A percentile compares a stretch with the other conserved stretches of the same genome.
Evolutionary conservation across 2,797 vertebrate genomes (phyloP).

Genomic region (Pempheris klunzingeri): DNA sequence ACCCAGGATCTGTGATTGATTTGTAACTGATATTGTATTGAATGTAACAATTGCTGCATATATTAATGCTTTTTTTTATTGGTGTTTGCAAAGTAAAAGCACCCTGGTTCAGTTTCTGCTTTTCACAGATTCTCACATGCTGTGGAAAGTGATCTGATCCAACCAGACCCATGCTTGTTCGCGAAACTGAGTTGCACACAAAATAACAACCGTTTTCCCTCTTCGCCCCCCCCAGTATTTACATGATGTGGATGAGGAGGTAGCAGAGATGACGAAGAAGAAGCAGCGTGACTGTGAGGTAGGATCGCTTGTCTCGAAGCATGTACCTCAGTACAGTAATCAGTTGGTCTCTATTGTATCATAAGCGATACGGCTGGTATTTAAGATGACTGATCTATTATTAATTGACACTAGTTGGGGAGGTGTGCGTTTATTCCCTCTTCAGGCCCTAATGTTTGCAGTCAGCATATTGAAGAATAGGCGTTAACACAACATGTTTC

Average conservation of each 20-base stretch:
- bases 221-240: slow-evolving; percentile 88
- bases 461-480: not conserved
- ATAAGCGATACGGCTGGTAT: not conserved
- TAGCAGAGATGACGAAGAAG: slow-evolving; percentile 86
- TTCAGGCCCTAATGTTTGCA: not conserved
- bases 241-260: slow-evolving; percentile 92
- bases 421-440: not conserved
- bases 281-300: slow-evolving; percentile 88
- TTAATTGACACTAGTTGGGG: not conserved
- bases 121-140: not conserved
- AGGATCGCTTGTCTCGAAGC: slow-evolving; percentile 13
- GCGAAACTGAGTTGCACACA: not conserved
- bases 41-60: fast-evolving
- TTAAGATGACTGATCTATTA: not conserved
- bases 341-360: too few relatives aligned
- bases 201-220: too few relatives aligned
- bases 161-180: not conserved
- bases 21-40: not conserved
- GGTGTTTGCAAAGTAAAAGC: not conserved
- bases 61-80: not conserved
- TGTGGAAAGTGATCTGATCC: not conserved
- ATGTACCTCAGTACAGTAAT: not conserved
- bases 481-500: not conserved
- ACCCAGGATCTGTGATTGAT: not conserved
- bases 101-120: not conserved